These are phyloP conservation scores for Muschampia plurimacula DNA, from an alignment of 2,888 invertebrate genomes.

Conservation along the genomic window DNA sequence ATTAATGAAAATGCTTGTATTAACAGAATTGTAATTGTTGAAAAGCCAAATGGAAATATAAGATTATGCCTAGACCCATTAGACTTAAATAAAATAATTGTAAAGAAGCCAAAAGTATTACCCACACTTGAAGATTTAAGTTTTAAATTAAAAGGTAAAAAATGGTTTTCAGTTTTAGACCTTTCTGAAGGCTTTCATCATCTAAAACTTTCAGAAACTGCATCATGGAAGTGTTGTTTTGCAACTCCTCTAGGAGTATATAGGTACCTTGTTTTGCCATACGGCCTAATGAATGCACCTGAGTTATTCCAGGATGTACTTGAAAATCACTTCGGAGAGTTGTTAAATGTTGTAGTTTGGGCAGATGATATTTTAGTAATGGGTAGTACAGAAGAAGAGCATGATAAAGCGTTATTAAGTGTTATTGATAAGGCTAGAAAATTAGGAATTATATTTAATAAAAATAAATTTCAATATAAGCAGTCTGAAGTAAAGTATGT, in stretches of 20 bases:
- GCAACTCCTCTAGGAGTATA: not conserved
- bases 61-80: constrained; percentile 10
- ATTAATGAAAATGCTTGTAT: constrained; percentile 5
- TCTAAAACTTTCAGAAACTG: not conserved
- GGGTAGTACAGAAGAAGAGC: constrained; percentile 1
- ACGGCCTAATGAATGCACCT: not conserved
- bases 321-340: not conserved
- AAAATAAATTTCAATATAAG: not conserved
- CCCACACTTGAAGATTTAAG: not conserved
- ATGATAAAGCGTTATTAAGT: not conserved
- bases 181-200: constrained; percentile 6
- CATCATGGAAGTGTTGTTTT: constrained; percentile 13
- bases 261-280: not conserved
- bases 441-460: constrained; percentile 1
- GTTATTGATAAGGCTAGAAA: not conserved
- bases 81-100: constrained; percentile 4
- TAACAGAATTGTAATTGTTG: not conserved
- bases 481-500: not conserved
- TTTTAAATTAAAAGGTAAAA: constrained; percentile 8
- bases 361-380: constrained; percentile 4
- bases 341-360: not conserved
- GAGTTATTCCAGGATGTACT: not conserved
- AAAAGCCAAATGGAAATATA: constrained; percentile 8
- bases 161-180: constrained; percentile 5
- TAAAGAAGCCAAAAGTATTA: constrained; percentile 3